Percentiles rank a stretch among this genome's conserved stretches.
Conservation (phyloP, 2,113 vertebrate species). For the Drymodes brunneopygia region DNA sequence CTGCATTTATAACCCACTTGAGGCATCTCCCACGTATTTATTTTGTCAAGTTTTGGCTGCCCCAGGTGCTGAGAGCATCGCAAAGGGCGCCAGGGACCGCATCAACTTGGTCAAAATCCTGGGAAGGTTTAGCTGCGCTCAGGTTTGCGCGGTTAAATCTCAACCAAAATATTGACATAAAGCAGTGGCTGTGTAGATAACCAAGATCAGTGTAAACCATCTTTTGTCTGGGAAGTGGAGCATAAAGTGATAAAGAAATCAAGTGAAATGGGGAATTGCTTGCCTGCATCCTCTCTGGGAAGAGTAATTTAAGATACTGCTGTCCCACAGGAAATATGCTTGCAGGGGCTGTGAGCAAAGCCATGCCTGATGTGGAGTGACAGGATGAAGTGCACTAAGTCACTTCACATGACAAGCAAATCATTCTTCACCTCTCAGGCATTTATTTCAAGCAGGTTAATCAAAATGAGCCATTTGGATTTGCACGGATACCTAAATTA, state of each 20-base stretch:
- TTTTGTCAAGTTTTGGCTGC: background rate
- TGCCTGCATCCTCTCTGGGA: background rate
- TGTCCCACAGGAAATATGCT: background rate
- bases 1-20: background rate
- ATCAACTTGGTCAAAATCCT: fast-evolving
- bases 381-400: background rate
- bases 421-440: background rate
- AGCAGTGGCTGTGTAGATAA: background rate
- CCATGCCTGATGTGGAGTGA: background rate
- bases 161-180: background rate
- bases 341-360: background rate
- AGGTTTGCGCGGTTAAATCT: background rate
- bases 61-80: fast-evolving
- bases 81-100: fast-evolving
- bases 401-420: background rate
- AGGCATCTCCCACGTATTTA: fast-evolving
- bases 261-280: background rate
- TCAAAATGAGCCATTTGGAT: background rate
- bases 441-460: constrained; percentile 8
- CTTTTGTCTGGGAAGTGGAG: background rate
- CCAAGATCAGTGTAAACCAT: background rate
- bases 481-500: background rate
- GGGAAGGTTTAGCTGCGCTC: background rate
- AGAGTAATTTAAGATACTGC: background rate
- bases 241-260: background rate